Evolutionary conservation across 2,113 vertebrate species (phyloP).

Genomic region (Oryzias curvinotus): DNA sequence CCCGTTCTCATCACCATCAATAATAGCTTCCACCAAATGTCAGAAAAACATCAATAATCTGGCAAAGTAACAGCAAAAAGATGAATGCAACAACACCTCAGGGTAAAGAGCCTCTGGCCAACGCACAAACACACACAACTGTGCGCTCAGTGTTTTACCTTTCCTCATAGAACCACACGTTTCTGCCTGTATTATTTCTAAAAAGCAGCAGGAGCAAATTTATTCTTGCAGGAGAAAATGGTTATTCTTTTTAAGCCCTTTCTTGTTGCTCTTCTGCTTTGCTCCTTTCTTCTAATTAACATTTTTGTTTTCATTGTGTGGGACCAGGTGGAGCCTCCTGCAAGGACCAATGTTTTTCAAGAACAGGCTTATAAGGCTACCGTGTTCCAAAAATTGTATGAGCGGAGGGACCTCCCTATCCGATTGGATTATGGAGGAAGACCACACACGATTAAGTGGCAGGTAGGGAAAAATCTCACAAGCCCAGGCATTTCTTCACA

Average conservation of each 20-base stretch:
- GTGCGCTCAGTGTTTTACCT: conserved; percentile 37
- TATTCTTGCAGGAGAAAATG: conserved; percentile 51
- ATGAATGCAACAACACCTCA: conserved; percentile 66
- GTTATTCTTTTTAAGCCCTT: neutral
- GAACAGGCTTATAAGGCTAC: conserved; percentile 86
- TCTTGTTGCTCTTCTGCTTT: conserved; percentile 31
- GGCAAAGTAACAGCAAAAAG: conserved; percentile 63
- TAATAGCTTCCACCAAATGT: conserved; percentile 28
- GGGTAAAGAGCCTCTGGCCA: conserved; percentile 58
- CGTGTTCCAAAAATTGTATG: conserved; percentile 89
- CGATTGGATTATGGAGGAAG: conserved; percentile 83
- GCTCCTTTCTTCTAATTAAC: conserved; percentile 8
- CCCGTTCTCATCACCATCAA: too few species aligned
- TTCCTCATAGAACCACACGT: conserved; percentile 45
- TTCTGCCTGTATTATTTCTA: conserved; percentile 61
- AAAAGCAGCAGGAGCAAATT: conserved; percentile 47
- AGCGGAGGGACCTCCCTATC: conserved; percentile 90
- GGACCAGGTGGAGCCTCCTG: conserved; percentile 88
- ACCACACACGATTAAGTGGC: conserved; percentile 92
- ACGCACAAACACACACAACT: conserved; percentile 20
- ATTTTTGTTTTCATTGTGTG: conserved; percentile 12
- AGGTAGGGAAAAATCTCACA: conserved; percentile 77
- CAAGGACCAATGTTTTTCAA: conserved; percentile 84
- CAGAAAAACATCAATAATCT: conserved; percentile 54
- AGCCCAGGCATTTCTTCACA: conserved; percentile 8